phyloP scores from a whole-genome alignment of 2,888 invertebrate genomes.

The Galerucella pusilla region DNA sequence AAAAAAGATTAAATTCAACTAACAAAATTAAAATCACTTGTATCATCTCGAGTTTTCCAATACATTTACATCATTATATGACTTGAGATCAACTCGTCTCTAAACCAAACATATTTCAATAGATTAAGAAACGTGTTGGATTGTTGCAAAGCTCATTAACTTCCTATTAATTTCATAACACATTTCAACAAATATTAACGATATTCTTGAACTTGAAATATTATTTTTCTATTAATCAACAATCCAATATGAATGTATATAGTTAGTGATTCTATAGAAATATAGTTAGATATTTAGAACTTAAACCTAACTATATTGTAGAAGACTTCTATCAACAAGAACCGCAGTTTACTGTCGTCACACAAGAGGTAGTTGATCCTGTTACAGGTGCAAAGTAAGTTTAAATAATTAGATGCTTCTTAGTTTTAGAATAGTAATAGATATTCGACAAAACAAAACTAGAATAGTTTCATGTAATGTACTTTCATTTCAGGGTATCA shows the following conservation, averaged over 20 bases:
- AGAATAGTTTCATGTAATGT: background rate
- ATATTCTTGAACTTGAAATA: background rate
- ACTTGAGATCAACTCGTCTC: background rate
- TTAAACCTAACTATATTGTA: conserved; percentile 58
- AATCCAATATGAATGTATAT: background rate
- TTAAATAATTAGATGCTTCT: background rate
- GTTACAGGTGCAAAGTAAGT: conserved; percentile 68
- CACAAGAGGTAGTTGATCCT: conserved; percentile 67
- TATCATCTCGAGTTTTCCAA: background rate
- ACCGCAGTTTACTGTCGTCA: conserved; percentile 68
- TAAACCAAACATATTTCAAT: background rate
- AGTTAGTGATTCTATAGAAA: conserved; percentile 1
- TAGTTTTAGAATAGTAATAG: background rate
- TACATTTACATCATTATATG: background rate
- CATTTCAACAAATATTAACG: background rate
- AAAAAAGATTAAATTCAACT: too few relatives aligned
- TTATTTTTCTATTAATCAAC: background rate
- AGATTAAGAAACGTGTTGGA: conserved; percentile 1
- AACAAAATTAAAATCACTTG: too few relatives aligned
- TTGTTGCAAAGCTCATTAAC: background rate
- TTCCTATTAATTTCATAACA: background rate
- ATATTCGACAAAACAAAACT: background rate
- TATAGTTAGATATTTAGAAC: conserved; percentile 33
- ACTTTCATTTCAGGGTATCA: too few relatives aligned
- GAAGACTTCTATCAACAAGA: conserved; percentile 72